Conservation (phyloP, 2,888 invertebrate species). For the Andrena haemorrhoa region DNA sequence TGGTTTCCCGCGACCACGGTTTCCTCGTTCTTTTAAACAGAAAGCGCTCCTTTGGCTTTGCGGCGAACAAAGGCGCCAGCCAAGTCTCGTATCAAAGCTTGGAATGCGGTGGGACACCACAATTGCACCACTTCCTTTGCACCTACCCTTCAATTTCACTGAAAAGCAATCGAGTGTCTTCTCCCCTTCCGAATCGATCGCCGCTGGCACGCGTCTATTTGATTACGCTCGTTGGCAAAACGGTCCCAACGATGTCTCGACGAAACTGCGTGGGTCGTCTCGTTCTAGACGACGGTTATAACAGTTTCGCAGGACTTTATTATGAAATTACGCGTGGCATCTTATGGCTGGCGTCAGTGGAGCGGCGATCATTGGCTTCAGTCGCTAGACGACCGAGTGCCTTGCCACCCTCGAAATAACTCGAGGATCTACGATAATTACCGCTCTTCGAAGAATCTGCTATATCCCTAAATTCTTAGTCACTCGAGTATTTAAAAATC, state of each 20-base stretch:
- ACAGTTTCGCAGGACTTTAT: slow-evolving; percentile 34
- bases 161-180: neutral
- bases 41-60: slow-evolving; percentile 19
- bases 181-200: neutral
- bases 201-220: neutral
- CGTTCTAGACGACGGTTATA: neutral
- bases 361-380: neutral
- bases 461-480: neutral
- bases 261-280: slow-evolving; percentile 20
- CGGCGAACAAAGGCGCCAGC: neutral
- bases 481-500: neutral
- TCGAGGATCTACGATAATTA: neutral
- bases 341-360: neutral
- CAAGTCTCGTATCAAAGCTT: neutral
- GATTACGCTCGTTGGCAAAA: slow-evolving; percentile 24
- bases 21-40: slow-evolving; percentile 26
- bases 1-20: neutral
- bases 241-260: neutral
- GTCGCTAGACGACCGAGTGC: neutral
- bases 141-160: neutral
- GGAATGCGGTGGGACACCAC: neutral
- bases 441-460: neutral
- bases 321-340: slow-evolving; percentile 19
- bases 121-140: neutral
- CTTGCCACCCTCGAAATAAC: slow-evolving; percentile 24